A percentile compares a stretch with the other conserved stretches of the same genome.
Conservation (phyloP, 2,113 vertebrate species). For the Oncorhynchus mykiss region DNA sequence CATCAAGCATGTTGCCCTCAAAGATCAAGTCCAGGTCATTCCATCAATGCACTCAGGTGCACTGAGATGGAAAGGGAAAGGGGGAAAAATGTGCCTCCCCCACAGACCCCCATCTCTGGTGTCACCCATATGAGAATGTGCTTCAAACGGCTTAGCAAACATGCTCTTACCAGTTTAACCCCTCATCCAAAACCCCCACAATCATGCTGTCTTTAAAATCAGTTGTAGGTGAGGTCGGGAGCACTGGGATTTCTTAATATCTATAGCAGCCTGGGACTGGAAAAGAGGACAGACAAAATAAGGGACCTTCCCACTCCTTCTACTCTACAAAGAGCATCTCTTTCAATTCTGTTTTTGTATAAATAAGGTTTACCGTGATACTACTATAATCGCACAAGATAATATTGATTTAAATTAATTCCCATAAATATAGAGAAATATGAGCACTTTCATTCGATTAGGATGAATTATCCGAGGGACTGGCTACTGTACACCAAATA, state of each 20-base stretch:
- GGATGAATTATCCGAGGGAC: constrained; percentile 62
- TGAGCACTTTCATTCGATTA: constrained; percentile 71
- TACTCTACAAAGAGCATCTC: neutral
- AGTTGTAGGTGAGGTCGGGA: constrained; percentile 6
- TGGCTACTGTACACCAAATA: constrained; percentile 60
- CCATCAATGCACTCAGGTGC: constrained; percentile 94
- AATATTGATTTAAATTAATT: constrained; percentile 34
- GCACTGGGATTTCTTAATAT: constrained; percentile 43
- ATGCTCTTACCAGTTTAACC: constrained; percentile 84
- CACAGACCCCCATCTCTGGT: constrained; percentile 40
- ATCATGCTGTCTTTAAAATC: constrained; percentile 31
- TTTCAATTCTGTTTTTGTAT: neutral
- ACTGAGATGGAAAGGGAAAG: constrained; percentile 81
- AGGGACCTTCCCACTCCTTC: neutral
- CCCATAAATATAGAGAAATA: constrained; percentile 40
- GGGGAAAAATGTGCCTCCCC: constrained; percentile 68
- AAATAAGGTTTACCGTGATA: neutral
- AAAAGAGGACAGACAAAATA: neutral
- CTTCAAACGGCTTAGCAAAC: constrained; percentile 92
- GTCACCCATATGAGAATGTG: constrained; percentile 68
- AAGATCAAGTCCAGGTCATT: constrained; percentile 99
- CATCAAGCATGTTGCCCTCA: constrained; percentile 96
- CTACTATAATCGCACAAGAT: constrained; percentile 36
- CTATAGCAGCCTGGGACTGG: constrained; percentile 11
- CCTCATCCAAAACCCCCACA: constrained; percentile 64